Evolutionary conservation across 2,113 vertebrate species (phyloP).

Genomic region (Raphicerus campestris): DNA sequence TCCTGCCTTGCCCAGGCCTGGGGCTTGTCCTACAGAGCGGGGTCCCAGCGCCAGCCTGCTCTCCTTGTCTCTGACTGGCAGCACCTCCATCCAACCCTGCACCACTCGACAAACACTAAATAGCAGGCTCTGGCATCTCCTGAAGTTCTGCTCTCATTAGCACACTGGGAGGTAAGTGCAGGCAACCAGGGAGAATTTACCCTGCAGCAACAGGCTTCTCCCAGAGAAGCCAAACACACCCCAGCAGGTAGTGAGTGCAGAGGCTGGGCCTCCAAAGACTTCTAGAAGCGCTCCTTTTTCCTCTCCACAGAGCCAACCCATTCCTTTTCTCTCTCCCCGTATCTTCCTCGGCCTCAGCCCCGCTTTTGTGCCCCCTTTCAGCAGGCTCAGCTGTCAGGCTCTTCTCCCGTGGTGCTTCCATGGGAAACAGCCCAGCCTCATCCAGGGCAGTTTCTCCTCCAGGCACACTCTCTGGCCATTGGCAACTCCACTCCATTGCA

Average conservation of each 20-base stretch:
- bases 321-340: not conserved
- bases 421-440: not conserved
- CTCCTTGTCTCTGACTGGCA: not conserved
- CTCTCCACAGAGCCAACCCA: not conserved
- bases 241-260: constrained; percentile 60
- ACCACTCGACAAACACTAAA: constrained; percentile 56
- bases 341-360: not conserved
- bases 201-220: constrained; percentile 59
- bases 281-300: not conserved
- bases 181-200: constrained; percentile 66
- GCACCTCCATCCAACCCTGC: not conserved
- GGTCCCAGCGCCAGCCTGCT: not conserved
- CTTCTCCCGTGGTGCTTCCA: not conserved
- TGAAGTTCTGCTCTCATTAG: constrained; percentile 64
- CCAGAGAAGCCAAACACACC: constrained; percentile 49
- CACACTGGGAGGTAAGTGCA: constrained; percentile 65
- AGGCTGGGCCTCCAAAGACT: not conserved
- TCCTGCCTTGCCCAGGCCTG: not conserved
- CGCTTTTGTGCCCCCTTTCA: not conserved
- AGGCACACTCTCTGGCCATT: not conserved
- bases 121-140: constrained; percentile 54
- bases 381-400: not conserved
- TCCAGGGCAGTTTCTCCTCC: not conserved
- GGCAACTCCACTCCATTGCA: not conserved
- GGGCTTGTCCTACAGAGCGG: not conserved